Conservation (phyloP, 1,140 invertebrate species). For the Sitobion miscanthi region DNA sequence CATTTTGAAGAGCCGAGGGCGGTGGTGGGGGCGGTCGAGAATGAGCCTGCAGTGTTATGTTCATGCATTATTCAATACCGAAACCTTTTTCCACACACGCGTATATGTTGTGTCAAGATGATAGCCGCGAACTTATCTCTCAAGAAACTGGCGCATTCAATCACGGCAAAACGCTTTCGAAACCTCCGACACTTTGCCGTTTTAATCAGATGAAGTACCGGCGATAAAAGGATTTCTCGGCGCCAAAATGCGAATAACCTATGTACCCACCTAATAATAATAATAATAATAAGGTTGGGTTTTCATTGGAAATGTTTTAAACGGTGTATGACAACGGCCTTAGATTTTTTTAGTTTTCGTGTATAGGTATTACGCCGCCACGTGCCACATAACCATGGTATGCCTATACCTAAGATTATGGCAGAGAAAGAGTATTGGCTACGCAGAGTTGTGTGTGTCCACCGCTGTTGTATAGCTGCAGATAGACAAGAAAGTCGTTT, state of each 20-base stretch:
- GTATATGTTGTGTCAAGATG: neutral
- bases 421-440: too few relatives aligned
- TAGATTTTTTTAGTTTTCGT: neutral
- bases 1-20: neutral
- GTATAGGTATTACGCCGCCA: neutral
- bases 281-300: neutral
- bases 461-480: neutral
- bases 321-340: neutral
- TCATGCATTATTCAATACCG: slow-evolving; percentile 46
- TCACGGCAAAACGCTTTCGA: slow-evolving; percentile 18
- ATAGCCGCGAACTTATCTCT: neutral
- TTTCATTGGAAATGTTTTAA: neutral
- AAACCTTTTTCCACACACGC: slow-evolving; percentile 1
- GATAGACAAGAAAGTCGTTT: slow-evolving; percentile 41
- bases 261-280: neutral
- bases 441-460: neutral
- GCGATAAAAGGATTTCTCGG: neutral
- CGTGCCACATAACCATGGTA: neutral
- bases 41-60: neutral
- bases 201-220: slow-evolving; percentile 13
- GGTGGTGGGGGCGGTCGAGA: too few relatives aligned
- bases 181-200: slow-evolving; percentile 36
- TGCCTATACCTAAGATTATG: neutral
- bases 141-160: slow-evolving; percentile 15
- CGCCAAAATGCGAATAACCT: neutral